Conservation (phyloP, 2,113 vertebrate genomes). For the Prietella phreatophila region DNA sequence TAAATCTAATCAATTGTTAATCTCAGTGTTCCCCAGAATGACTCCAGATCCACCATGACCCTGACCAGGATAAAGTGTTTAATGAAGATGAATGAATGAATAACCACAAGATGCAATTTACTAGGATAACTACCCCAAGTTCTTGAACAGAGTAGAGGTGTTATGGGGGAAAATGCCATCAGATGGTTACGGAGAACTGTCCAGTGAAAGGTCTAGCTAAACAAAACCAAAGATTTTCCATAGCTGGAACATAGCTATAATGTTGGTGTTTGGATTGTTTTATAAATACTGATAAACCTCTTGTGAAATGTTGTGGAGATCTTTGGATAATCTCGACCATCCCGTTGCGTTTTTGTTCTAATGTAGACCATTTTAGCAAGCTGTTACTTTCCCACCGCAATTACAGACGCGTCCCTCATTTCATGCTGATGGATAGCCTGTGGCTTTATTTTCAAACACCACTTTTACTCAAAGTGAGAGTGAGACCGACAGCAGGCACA, state of each 20-base stretch:
- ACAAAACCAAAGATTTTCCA: not conserved
- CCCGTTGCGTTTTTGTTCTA: not conserved
- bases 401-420: constrained; percentile 70
- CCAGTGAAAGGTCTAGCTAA: not conserved
- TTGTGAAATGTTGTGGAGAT: not conserved
- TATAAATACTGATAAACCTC: not conserved
- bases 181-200: not conserved
- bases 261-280: not conserved
- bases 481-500: constrained; percentile 17
- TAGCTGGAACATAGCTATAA: not conserved
- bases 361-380: constrained; percentile 64
- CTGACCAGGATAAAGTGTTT: not conserved
- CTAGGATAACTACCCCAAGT: not conserved
- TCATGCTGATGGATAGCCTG: constrained; percentile 59
- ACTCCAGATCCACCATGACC: not conserved
- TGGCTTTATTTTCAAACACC: constrained; percentile 59
- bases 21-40: not conserved
- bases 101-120: not conserved
- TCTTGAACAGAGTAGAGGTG: not conserved
- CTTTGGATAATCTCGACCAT: not conserved
- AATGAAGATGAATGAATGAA: not conserved
- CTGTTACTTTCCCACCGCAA: constrained; percentile 63
- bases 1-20: not conserved
- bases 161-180: not conserved
- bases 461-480: constrained; percentile 9